Percentiles rank a stretch among this genome's conserved stretches.
Evolutionary conservation across 2,113 vertebrate genomes (phyloP).

Genomic region (Anas platyrhynchos): DNA sequence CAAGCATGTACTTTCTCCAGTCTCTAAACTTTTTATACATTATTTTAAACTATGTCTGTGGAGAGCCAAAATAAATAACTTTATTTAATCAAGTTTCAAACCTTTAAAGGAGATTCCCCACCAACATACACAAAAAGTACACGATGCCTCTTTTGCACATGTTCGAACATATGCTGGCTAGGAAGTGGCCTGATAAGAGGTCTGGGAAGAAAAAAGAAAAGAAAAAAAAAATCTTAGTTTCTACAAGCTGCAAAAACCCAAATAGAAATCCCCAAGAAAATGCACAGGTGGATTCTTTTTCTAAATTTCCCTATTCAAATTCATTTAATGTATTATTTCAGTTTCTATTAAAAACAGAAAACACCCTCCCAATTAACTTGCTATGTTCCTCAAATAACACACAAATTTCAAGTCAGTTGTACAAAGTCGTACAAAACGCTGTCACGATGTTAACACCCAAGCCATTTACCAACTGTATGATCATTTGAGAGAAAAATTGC

Average conservation of each 20-base stretch:
- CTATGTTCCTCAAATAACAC: not conserved
- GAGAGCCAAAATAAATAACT: not conserved
- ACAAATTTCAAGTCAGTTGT: not conserved
- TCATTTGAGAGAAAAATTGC: not conserved
- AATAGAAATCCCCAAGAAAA: not conserved
- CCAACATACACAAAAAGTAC: conserved; percentile 95
- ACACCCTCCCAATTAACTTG: not conserved
- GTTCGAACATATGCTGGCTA: conserved; percentile 95
- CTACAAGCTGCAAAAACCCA: not conserved
- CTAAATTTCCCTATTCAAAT: not conserved
- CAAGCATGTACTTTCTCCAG: not conserved
- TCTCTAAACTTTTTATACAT: not conserved
- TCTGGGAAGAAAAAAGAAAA: conserved; percentile 66
- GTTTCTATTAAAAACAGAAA: not conserved
- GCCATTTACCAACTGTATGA: not conserved
- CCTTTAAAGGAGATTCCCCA: conserved; percentile 94
- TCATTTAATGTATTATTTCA: not conserved
- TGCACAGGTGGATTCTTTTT: not conserved
- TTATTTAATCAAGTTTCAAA: conserved; percentile 65
- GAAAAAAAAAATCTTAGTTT: not conserved
- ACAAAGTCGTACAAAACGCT: not conserved
- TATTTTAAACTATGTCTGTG: not conserved
- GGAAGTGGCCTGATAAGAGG: conserved; percentile 92
- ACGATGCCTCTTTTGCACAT: conserved; percentile 89
- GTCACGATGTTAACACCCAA: not conserved